Percentiles rank a stretch among this genome's conserved stretches.
These are phyloP conservation scores for Drosophila mercatorum DNA, from an alignment of 2,888 invertebrate species.

Conservation along the genomic window DNA sequence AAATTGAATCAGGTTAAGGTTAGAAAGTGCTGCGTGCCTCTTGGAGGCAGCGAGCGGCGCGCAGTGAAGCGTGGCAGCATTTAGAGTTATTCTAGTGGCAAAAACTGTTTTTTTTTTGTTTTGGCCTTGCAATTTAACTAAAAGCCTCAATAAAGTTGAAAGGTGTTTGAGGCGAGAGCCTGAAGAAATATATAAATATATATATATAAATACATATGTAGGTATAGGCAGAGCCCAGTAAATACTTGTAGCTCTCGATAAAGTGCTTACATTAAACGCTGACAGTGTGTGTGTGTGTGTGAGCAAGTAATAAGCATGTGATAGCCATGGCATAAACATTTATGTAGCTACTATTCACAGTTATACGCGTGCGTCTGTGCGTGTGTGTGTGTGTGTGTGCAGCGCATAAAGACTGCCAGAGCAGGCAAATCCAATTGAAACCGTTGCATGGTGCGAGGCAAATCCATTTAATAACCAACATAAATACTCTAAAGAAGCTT, in stretches of 20 bases:
- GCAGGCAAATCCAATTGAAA: constrained; percentile 76
- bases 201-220: neutral
- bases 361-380: constrained; percentile 14
- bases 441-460: constrained; percentile 65
- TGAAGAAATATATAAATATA: neutral
- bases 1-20: constrained; percentile 69
- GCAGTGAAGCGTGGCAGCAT: constrained; percentile 56
- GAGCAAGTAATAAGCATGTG: constrained; percentile 56
- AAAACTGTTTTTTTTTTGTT: constrained; percentile 22
- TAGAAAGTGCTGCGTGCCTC: constrained; percentile 32
- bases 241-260: constrained; percentile 55
- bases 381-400: constrained; percentile 31
- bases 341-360: constrained; percentile 59
- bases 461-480: constrained; percentile 80
- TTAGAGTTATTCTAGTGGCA: constrained; percentile 71
- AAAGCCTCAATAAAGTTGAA: constrained; percentile 72
- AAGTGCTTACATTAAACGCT: constrained; percentile 50
- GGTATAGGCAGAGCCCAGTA: neutral
- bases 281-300: neutral
- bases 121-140: constrained; percentile 69
- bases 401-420: constrained; percentile 51
- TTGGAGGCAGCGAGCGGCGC: constrained; percentile 29
- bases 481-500: constrained; percentile 76
- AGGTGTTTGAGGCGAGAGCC: constrained; percentile 58
- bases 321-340: constrained; percentile 66